Percentiles rank a stretch among this genome's conserved stretches.
Evolutionary conservation across 2,888 invertebrate species (phyloP).

Genomic region (Julus scanicus): DNA sequence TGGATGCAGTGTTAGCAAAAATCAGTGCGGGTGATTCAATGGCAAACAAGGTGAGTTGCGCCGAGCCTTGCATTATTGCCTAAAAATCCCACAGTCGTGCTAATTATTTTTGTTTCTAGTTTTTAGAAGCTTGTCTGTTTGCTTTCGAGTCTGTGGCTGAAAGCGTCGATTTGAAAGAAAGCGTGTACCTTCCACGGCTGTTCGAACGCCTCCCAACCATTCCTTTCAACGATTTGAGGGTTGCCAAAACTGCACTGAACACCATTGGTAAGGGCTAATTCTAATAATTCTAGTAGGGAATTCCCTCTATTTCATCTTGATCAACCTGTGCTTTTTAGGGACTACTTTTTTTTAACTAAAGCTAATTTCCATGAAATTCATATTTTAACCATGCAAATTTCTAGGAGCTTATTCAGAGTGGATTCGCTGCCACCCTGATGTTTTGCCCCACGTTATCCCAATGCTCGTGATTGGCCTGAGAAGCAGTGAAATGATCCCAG

Average conservation of each 20-base stretch:
- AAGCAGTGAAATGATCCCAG: conserved; percentile 76
- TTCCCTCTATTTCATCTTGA: too few relatives aligned
- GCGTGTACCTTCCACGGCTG: conserved; percentile 71
- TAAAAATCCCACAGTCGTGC: not conserved
- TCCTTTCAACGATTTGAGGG: conserved; percentile 73
- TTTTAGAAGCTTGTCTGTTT: conserved; percentile 76
- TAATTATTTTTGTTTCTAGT: conserved; percentile 63
- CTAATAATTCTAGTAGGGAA: not conserved
- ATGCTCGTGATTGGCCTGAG: conserved; percentile 75
- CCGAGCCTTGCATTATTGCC: not conserved
- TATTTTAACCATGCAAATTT: conserved; percentile 5
- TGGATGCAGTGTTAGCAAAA: conserved; percentile 71
- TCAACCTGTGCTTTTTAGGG: too few relatives aligned
- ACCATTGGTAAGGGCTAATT: conserved; percentile 73
- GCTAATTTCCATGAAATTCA: too few relatives aligned
- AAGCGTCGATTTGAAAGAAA: conserved; percentile 72
- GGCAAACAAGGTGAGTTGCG: conserved; percentile 63
- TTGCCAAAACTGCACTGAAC: conserved; percentile 79
- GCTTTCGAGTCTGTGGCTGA: conserved; percentile 72
- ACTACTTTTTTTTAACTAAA: too few relatives aligned
- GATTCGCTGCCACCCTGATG: conserved; percentile 79
- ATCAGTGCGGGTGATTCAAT: conserved; percentile 65
- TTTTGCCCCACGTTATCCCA: conserved; percentile 76
- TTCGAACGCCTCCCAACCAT: conserved; percentile 74
- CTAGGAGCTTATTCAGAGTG: conserved; percentile 85